phyloP scores from a whole-genome alignment of 2,888 invertebrate genomes.

The Himalopsyche anomala region DNA sequence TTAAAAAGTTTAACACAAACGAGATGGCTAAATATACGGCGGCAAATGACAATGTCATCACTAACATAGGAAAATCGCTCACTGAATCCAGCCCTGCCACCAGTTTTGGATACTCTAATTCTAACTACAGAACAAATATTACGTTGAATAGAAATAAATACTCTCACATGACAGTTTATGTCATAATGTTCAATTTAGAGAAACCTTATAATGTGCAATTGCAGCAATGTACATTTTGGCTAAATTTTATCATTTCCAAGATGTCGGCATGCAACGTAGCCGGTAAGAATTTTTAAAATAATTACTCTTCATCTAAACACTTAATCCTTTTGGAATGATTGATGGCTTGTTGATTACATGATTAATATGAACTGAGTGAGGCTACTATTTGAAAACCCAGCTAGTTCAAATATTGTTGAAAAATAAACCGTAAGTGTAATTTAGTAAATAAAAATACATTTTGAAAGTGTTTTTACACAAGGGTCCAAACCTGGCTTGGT shows the following conservation, averaged over 20 bases:
- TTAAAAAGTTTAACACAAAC: constrained; percentile 60
- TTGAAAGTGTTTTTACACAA: too few species aligned
- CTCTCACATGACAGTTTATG: constrained; percentile 76
- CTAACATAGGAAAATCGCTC: constrained; percentile 61
- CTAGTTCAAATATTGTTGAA: too few species aligned
- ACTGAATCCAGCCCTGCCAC: constrained; percentile 58
- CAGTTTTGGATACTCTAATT: constrained; percentile 49
- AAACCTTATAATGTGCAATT: constrained; percentile 82
- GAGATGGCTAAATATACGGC: constrained; percentile 65
- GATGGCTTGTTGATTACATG: too few species aligned
- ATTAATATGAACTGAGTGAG: too few species aligned
- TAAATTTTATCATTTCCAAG: constrained; percentile 83
- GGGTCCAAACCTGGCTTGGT: too few species aligned
- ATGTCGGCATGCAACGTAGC: constrained; percentile 67
- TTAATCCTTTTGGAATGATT: too few species aligned
- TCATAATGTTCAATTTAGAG: constrained; percentile 81
- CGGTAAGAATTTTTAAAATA: constrained; percentile 45
- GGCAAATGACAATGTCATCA: constrained; percentile 65
- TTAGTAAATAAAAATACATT: too few species aligned
- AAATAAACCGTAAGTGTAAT: too few species aligned
- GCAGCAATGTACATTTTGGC: constrained; percentile 84
- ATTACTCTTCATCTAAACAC: too few species aligned
- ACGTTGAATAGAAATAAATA: constrained; percentile 66
- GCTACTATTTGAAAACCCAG: too few species aligned
- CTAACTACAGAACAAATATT: constrained; percentile 48